phyloP scores from a whole-genome alignment of 2,888 invertebrate species.

The Rutpela maculata region DNA sequence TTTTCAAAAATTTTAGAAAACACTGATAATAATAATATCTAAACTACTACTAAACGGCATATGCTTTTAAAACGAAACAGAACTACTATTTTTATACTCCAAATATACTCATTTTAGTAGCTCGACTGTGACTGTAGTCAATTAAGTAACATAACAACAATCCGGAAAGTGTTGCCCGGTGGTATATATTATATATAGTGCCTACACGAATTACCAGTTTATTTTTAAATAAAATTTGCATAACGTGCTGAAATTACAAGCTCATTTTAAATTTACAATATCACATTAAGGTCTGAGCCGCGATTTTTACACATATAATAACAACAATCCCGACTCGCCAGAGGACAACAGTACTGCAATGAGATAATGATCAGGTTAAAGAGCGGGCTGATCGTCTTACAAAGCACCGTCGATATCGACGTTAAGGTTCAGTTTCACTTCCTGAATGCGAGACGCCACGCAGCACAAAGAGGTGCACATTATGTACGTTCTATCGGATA shows the following conservation, averaged over 20 bases:
- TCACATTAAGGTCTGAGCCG: conserved; percentile 40
- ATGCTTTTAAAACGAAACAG: too few species aligned
- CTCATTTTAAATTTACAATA: conserved; percentile 39
- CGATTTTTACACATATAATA: conserved; percentile 48
- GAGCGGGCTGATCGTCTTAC: conserved; percentile 49
- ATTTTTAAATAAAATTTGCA: conserved; percentile 41
- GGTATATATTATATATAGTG: not conserved
- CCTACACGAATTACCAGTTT: conserved; percentile 9
- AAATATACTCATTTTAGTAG: too few species aligned
- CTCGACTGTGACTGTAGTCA: not conserved
- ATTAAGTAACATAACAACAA: not conserved
- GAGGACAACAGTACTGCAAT: conserved; percentile 50
- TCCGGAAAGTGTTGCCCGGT: not conserved
- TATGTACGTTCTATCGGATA: not conserved
- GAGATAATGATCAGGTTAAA: conserved; percentile 52
- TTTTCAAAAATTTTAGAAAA: too few species aligned
- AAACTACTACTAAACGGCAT: too few species aligned
- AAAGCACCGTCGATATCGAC: conserved; percentile 50
- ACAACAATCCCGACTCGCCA: conserved; percentile 47
- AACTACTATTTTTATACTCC: too few species aligned
- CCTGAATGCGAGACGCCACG: conserved; percentile 43
- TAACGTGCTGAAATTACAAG: conserved; percentile 47
- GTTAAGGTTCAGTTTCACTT: conserved; percentile 52
- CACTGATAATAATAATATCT: too few species aligned
- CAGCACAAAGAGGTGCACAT: conserved; percentile 17